Evolutionary conservation across 1,140 invertebrate genomes (phyloP).

Genomic region (Sminthurides bifidus): DNA sequence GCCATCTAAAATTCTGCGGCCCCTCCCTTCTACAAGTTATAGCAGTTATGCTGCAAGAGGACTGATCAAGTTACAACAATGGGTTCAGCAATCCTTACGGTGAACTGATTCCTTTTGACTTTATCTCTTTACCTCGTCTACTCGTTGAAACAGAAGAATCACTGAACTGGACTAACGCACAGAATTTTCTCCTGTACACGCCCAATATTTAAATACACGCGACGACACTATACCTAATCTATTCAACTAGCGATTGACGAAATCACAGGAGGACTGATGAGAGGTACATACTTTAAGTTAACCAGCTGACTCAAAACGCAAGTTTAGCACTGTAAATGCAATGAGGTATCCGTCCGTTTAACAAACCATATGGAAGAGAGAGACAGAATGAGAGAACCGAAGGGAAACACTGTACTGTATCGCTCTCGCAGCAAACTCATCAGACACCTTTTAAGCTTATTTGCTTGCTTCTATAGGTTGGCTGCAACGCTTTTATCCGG

Average conservation of each 20-base stretch:
- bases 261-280: not conserved
- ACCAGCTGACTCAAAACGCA: too few relatives aligned
- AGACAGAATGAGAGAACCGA: not conserved
- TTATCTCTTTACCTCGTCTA: too few relatives aligned
- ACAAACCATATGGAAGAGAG: not conserved
- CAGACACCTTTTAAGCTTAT: not conserved
- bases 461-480: not conserved
- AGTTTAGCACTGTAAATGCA: not conserved
- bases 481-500: too few relatives aligned
- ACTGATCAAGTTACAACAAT: too few relatives aligned
- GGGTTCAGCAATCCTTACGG: too few relatives aligned
- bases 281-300: not conserved
- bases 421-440: not conserved
- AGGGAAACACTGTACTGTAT: not conserved
- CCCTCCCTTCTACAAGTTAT: not conserved
- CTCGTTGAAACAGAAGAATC: too few relatives aligned
- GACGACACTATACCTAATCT: conserved; percentile 6
- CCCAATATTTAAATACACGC: not conserved
- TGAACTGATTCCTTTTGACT: too few relatives aligned
- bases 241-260: not conserved
- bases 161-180: not conserved
- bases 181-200: not conserved
- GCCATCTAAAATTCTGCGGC: not conserved
- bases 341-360: not conserved
- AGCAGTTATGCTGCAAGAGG: too few relatives aligned